Base-by-base conservation (phyloP, 1,140 invertebrate genomes). In the Pteromalus puparum region DNA sequence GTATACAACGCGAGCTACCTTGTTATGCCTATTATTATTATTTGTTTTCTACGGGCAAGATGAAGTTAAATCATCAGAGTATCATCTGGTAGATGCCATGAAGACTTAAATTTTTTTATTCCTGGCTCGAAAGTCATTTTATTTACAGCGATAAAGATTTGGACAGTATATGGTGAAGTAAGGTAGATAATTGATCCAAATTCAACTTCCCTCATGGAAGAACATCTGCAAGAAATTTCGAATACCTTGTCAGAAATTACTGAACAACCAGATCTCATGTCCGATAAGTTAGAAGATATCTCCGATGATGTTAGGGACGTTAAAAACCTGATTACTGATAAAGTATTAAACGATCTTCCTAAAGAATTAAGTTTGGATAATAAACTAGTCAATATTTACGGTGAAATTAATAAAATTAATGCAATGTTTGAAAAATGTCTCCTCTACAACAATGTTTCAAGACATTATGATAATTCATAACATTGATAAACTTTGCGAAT, bases 81-180 rank as follows among this genome's bases (percentile, higher is more conserved):
- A 68, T 26, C n/a, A 68, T 18, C 3, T 68, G 65, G 65, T 1
- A 68, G 65, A 68, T 68, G 65, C 65, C 24, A 68, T 68, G 26
- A 68, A n/a, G 65, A 68, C 24, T 10, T 68, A n/a, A 68, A 68
- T 26, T 68, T 68, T 68, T 68, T 68, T 26, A 68, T 68, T 26
- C 65, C 65, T 18, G 65, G 65, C 65, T 68, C 65, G 0, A 68
- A 68, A 26, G 4, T 26, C 26, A 26, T 68, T 24, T 18, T 68
- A 26, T 9, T 7, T 12, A 26, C 65, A 15, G 65, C 65, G 1
- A 26, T 68, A 15, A 68, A 26, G 18, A 26, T 68, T 24, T 68
- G 65, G 65, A n/a, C 18, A 10, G 26, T 68, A 6, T 68, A 24
- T 68, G 65, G 65, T 18, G 26, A 68, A 68, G 65, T 68, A 7